Evolutionary conservation across 2,113 vertebrate genomes (phyloP).

Genomic region (Petromus typicus): DNA sequence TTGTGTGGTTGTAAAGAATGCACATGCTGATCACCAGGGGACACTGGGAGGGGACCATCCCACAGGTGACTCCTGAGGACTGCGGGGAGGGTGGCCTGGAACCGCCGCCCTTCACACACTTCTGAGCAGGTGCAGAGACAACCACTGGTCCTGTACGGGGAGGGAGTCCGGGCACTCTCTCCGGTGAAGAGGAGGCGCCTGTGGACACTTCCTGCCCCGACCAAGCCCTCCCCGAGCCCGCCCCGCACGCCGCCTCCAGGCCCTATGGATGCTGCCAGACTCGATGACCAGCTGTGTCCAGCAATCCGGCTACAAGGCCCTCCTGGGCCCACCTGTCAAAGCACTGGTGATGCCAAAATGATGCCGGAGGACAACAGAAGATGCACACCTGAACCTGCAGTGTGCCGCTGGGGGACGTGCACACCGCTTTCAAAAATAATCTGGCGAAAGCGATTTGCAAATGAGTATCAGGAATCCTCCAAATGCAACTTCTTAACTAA

Average conservation of each 20-base stretch:
- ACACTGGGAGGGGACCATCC: background rate
- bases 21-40: background rate
- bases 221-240: fast-evolving
- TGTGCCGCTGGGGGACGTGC: background rate
- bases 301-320: no score
- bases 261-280: background rate
- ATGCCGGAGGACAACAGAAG: background rate
- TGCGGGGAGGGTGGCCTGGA: background rate
- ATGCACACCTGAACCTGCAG: background rate
- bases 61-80: background rate
- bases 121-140: no score
- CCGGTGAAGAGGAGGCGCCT: background rate
- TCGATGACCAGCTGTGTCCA: background rate
- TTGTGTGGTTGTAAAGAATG: background rate
- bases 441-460: background rate
- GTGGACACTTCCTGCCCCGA: background rate
- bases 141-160: no score
- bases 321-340: background rate
- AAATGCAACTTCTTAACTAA: background rate
- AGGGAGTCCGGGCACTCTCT: background rate
- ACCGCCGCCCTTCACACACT: no score
- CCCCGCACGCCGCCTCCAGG: fast-evolving
- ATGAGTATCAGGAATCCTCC: background rate
- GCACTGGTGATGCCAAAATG: background rate
- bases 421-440: background rate